Base-by-base conservation (phyloP, 2,113 vertebrate species). In the Atherinomorus stipes region DNA sequence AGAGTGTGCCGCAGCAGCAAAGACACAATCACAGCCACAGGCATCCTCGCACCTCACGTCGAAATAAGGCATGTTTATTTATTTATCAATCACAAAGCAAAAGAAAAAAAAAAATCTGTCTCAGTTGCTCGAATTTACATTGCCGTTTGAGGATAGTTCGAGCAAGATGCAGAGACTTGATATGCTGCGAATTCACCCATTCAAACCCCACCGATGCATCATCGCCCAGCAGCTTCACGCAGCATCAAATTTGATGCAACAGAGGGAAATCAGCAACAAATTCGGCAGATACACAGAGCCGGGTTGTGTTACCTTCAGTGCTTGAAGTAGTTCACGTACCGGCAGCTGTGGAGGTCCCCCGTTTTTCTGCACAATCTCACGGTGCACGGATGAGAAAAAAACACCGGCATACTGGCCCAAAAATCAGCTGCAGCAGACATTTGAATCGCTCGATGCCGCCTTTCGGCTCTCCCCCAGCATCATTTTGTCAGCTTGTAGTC, bases 1-100 rank as follows among this genome's bases (percentile, higher is more conserved):
- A 80, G 81, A 83, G 80, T 67, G 85, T 86, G 74, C 88, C 50
- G 91, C 89, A 90, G 81, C 83, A 80, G 42, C 26, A 58, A 82
- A 77, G 85, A 85, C 87, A 87, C 81, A 63, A 80, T 19, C 82
- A 66, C 84, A 79, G 78, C 85, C 61, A 76, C 86, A 68, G 85
- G 85, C 89, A 89, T 87, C 81, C 78, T 87, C 73, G 44, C 87
- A 80, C 80, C 82, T 74, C 73, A 45, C 67, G 74, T 84, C 78
- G 72, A 80, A 74, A 86, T 44, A 31, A 71, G 57, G 64, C 85
- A 76, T 83, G 5, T 68, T 63, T 23, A 25, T 2, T 16, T 74
- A 70, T 68, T 65, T 23, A 25, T 2, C 16, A 70, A 70, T 78
- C 64, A 68, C 79, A 65, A 69, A 63, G 49, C 37, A 65, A 49